Evolutionary conservation across 2,888 invertebrate genomes (phyloP).

Genomic region (Anorthoa munda): DNA sequence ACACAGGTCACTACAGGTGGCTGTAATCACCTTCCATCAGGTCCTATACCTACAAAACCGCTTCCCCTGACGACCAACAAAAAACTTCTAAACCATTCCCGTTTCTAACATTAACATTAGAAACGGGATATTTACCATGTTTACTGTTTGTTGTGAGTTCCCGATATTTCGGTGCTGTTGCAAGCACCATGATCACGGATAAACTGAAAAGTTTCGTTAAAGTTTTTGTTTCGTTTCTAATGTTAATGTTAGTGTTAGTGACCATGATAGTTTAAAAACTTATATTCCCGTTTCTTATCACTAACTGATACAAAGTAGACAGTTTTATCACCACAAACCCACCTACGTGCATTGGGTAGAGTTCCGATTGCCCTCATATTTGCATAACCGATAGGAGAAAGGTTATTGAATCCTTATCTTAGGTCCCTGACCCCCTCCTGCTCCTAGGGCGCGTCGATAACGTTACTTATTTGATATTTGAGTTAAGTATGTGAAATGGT

Average conservation of each 20-base stretch:
- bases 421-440: constrained; percentile 77
- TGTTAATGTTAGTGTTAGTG: too few relatives aligned
- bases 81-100: constrained; percentile 2
- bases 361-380: constrained; percentile 71
- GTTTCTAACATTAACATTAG: too few relatives aligned
- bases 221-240: too few relatives aligned
- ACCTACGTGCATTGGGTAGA: constrained; percentile 38
- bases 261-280: too few relatives aligned
- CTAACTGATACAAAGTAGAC: constrained; percentile 45
- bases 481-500: constrained; percentile 47
- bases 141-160: too few relatives aligned
- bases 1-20: neutral
- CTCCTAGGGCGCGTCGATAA: constrained; percentile 70
- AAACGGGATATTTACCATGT: too few relatives aligned
- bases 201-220: too few relatives aligned
- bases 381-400: constrained; percentile 75
- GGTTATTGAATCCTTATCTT: constrained; percentile 88
- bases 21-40: neutral
- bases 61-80: constrained; percentile 4
- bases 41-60: neutral
- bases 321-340: constrained; percentile 50
- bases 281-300: constrained; percentile 32
- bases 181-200: too few relatives aligned
- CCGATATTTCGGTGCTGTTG: too few relatives aligned
- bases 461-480: constrained; percentile 68